Evolutionary conservation across 1,140 invertebrate genomes (phyloP).

Genomic region (Listronotus bonariensis): DNA sequence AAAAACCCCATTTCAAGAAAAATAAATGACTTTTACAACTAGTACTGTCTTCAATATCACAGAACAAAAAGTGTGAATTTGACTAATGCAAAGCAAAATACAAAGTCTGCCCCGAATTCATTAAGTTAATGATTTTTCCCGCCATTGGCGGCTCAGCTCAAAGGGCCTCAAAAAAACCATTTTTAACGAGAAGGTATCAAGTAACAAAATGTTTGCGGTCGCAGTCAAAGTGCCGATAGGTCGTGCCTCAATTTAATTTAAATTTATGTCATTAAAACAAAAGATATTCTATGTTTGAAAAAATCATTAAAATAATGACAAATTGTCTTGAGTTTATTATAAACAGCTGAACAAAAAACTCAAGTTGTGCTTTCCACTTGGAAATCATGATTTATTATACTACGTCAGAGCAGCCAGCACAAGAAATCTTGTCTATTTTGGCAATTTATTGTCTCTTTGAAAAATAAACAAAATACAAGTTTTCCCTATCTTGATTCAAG

Average conservation of each 20-base stretch:
- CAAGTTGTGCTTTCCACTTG: too few species aligned
- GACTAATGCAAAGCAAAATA: conserved; percentile 23
- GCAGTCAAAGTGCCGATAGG: conserved; percentile 21
- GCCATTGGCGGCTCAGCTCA: conserved; percentile 17
- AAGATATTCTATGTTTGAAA: not conserved
- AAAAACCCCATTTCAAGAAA: too few species aligned
- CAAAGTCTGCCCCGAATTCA: conserved; percentile 15
- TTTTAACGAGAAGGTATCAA: conserved; percentile 27
- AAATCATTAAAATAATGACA: not conserved
- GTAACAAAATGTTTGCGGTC: conserved; percentile 25
- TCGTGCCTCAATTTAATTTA: conserved; percentile 17
- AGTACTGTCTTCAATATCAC: not conserved
- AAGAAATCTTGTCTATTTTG: too few species aligned
- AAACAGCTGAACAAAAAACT: too few species aligned
- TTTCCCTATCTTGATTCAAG: too few species aligned
- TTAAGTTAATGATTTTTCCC: conserved; percentile 27
- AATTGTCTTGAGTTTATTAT: not conserved
- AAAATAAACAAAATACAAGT: too few species aligned
- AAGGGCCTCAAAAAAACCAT: conserved; percentile 15
- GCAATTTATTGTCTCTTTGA: too few species aligned
- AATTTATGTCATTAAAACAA: conserved; percentile 1
- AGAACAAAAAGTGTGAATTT: conserved; percentile 30
- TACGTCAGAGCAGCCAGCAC: too few species aligned
- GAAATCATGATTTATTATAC: too few species aligned
- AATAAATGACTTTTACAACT: too few species aligned